Evolutionary conservation across 1,140 invertebrate genomes (phyloP).

Genomic region (Drosophila tristis): DNA sequence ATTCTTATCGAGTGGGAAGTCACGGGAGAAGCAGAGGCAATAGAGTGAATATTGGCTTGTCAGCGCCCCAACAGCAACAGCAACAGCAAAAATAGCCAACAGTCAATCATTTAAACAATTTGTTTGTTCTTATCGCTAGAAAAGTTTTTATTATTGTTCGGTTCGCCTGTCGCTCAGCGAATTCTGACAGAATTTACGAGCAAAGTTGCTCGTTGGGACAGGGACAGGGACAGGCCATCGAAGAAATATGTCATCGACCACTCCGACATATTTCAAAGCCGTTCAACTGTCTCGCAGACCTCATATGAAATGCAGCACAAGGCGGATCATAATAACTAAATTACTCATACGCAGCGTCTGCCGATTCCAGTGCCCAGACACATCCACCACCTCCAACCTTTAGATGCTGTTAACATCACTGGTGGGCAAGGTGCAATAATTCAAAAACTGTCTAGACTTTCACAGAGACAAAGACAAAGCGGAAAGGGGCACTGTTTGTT

Average conservation of each 20-base stretch:
- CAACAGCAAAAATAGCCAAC: constrained; percentile 13
- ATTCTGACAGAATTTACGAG: constrained; percentile 32
- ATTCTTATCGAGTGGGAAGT: constrained; percentile 34
- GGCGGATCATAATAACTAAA: constrained; percentile 58
- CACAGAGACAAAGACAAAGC: constrained; percentile 41
- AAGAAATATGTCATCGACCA: constrained; percentile 20
- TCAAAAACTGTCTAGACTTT: constrained; percentile 68
- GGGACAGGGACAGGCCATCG: background rate
- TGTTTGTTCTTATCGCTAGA: constrained; percentile 34
- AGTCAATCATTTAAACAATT: constrained; percentile 49
- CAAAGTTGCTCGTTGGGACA: background rate
- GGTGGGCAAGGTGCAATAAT: constrained; percentile 56
- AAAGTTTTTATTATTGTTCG: constrained; percentile 46
- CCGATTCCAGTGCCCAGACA: constrained; percentile 52
- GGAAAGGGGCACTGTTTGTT: constrained; percentile 47
- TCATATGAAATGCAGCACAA: constrained; percentile 52
- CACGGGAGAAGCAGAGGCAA: constrained; percentile 9
- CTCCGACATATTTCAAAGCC: constrained; percentile 13
- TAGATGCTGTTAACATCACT: constrained; percentile 27
- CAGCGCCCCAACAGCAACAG: constrained; percentile 41
- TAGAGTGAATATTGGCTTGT: constrained; percentile 43
- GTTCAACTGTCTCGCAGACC: constrained; percentile 34
- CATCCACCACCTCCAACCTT: constrained; percentile 15
- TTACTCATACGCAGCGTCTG: constrained; percentile 80
- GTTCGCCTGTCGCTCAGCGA: background rate